Evolutionary conservation across 2,113 vertebrate genomes (phyloP).

Genomic region (Ovibos moschatus): DNA sequence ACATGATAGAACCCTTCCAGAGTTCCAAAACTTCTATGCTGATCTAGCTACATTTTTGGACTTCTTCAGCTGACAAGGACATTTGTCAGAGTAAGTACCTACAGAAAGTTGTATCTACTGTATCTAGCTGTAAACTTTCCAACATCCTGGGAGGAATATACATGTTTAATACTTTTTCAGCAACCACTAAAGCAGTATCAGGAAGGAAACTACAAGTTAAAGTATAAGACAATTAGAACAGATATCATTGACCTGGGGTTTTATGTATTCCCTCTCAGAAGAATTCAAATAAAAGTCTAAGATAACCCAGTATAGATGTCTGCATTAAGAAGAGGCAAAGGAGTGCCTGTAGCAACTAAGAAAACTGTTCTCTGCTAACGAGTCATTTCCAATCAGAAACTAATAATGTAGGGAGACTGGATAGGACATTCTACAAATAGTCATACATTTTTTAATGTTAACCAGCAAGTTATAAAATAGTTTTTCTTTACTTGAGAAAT

Average conservation of each 20-base stretch:
- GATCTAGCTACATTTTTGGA: not conserved
- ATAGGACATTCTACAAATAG: not conserved
- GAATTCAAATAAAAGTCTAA: not conserved
- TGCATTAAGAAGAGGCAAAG: not conserved
- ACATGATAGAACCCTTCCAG: not conserved
- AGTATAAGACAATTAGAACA: not conserved
- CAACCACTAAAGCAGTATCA: not conserved
- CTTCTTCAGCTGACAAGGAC: not conserved
- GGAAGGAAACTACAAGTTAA: not conserved
- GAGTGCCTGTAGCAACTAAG: not conserved
- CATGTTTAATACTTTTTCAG: not conserved
- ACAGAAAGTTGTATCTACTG: not conserved
- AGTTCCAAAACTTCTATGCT: not conserved
- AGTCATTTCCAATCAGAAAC: not conserved
- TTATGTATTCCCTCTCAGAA: not conserved
- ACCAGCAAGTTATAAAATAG: not conserved
- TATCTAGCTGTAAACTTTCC: not conserved
- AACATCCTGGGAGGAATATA: not conserved
- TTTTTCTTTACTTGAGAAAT: constrained; percentile 53
- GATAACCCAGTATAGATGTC: not conserved
- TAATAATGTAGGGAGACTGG: not conserved
- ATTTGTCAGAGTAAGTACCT: not conserved
- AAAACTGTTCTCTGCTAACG: constrained; percentile 18
- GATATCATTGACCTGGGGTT: not conserved
- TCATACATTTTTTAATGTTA: not conserved